Evolutionary conservation across 2,888 invertebrate species (phyloP), one percentile per base, ranked within the genome.

Genomic region (Mythimna loreyi): DNA sequence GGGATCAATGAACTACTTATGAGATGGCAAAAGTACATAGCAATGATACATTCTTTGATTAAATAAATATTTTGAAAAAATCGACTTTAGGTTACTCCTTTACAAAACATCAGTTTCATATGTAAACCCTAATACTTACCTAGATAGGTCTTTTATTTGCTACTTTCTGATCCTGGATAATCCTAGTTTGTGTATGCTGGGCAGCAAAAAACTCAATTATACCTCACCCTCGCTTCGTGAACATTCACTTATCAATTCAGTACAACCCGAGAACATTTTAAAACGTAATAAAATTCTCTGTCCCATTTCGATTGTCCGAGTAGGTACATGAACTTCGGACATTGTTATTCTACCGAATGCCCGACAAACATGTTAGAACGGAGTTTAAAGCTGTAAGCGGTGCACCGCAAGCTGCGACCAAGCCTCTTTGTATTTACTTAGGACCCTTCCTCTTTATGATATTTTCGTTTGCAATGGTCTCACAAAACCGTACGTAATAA

Each of bases 391-490:
- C 55, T 45, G 66, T 57, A 55, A 58, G 81, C 63, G 74, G 81
- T 83, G 68, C 68, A 75, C 81, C 81, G 57, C 81, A 30, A 50
- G 67, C 55, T 25, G 68, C 70, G 55, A 19, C 36, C 52, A 49
- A 55, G 57, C 81, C 77, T 45, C 60, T 55, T 57, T 50, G 23
- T 81, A 71, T 78, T 83, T 66, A 61, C 67, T 81, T 75, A 83
- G 81, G 84, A 66, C 66, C 52, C 59, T 66, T 77, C 63, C 65
- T 67, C 40, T 81, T 73, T 62, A 80, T 81, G 21, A 79, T 68
- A 74, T 80, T 83, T 78, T 72, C 66, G 59, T 76, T 79, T 72
- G 63, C 60, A 66, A 50, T 57, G 66, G 45, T 57, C 49, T 21
- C 30, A 76, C 59, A 53, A 47, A 60, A 63, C 43, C 77, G 52